Conservation (phyloP, 1,140 invertebrate species). For the Steinernema feltiae region DNA sequence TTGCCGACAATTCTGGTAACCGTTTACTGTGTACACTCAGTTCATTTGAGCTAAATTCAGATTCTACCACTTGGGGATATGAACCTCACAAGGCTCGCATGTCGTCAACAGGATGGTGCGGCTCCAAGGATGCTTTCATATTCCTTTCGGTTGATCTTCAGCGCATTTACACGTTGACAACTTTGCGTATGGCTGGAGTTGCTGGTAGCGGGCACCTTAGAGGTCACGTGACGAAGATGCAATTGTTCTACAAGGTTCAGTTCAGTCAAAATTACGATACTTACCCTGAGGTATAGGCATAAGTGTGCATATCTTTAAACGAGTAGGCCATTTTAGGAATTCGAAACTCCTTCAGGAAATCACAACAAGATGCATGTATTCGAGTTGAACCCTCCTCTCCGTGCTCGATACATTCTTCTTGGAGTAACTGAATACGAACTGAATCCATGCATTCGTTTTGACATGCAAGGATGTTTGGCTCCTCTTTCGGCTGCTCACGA, state of each 20-base stretch:
- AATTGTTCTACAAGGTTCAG: constrained; percentile 90
- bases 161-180: constrained; percentile 77
- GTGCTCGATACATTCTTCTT: constrained; percentile 83
- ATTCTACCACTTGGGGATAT: constrained; percentile 47
- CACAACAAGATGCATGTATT: constrained; percentile 92
- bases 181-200: constrained; percentile 55
- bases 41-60: constrained; percentile 23
- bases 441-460: constrained; percentile 90
- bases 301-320: neutral
- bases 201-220: constrained; percentile 49
- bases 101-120: constrained; percentile 60
- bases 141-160: constrained; percentile 89
- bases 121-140: constrained; percentile 78
- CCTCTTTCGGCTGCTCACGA: constrained; percentile 52
- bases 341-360: constrained; percentile 69
- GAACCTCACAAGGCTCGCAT: constrained; percentile 55
- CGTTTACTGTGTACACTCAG: constrained; percentile 54
- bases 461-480: constrained; percentile 84
- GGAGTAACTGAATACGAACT: constrained; percentile 89
- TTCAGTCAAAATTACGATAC: constrained; percentile 88
- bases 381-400: constrained; percentile 81
- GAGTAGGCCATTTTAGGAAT: constrained; percentile 37
- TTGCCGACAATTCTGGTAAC: constrained; percentile 84
- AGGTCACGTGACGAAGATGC: constrained; percentile 71
- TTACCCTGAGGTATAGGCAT: constrained; percentile 70